These are phyloP conservation scores for Cylindroiulus punctatus DNA, from an alignment of 2,888 invertebrate genomes.

Conservation along the genomic window DNA sequence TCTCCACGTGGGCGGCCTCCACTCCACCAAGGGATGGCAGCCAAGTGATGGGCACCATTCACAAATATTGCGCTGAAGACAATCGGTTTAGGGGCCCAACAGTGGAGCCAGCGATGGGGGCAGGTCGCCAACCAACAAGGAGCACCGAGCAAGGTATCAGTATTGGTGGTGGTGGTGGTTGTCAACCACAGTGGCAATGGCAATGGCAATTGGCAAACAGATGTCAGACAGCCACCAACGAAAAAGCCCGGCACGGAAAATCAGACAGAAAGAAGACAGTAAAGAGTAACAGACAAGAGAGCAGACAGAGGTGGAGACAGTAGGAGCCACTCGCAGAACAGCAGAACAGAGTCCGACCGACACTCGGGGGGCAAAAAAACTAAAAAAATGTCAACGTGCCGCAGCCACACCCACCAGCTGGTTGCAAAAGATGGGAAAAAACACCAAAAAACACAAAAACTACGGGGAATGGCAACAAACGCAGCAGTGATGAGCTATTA, in stretches of 20 bases:
- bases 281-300: not conserved
- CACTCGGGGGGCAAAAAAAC: not conserved
- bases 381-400: not conserved
- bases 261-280: no score
- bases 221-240: no score
- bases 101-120: no score
- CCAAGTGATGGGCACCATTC: conserved; percentile 56
- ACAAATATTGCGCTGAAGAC: not conserved
- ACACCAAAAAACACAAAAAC: not conserved
- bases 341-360: no score
- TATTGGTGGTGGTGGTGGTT: not conserved
- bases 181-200: not conserved
- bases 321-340: no score
- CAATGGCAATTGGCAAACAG: not conserved
- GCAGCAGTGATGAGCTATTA: not conserved
- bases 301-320: not conserved
- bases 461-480: not conserved
- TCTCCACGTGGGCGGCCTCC: conserved; percentile 52
- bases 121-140: not conserved
- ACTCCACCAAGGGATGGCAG: conserved; percentile 55
- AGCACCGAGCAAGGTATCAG: not conserved
- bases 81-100: not conserved
- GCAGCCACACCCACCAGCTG: not conserved
- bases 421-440: not conserved
- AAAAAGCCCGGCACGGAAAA: no score